Evolutionary conservation across 2,797 vertebrate genomes (phyloP).

Genomic region (Mastacembelus armatus): DNA sequence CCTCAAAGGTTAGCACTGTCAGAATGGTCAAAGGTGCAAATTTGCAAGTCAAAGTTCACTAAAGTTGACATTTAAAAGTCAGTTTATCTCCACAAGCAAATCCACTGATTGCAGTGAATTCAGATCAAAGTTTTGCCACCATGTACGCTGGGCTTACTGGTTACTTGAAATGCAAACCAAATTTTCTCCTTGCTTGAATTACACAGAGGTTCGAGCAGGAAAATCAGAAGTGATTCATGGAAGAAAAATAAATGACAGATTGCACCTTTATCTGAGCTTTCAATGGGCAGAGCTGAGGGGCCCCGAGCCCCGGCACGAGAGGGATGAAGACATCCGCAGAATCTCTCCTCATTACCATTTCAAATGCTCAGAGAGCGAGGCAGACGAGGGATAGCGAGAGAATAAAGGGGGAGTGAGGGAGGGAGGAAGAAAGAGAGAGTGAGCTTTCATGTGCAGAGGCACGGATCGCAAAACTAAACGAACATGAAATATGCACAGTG

Average conservation of each 20-base stretch:
- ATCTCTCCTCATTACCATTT: constrained; percentile 84
- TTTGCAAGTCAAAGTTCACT: constrained; percentile 15
- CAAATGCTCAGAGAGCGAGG: constrained; percentile 78
- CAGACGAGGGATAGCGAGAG: constrained; percentile 69
- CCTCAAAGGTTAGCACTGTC: constrained; percentile 3
- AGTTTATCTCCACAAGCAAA: constrained; percentile 9
- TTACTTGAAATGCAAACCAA: constrained; percentile 44
- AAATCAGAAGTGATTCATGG: constrained; percentile 65
- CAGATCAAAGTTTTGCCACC: background rate
- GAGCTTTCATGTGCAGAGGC: constrained; percentile 82
- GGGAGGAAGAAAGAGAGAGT: constrained; percentile 54
- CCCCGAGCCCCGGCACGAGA: constrained; percentile 62
- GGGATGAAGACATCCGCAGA: constrained; percentile 83
- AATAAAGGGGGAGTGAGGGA: constrained; percentile 66
- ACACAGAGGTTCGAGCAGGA: constrained; percentile 39
- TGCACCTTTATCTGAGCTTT: constrained; percentile 77
- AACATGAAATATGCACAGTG: constrained; percentile 83
- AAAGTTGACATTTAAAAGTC: constrained; percentile 27
- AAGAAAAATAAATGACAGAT: constrained; percentile 75
- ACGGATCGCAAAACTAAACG: constrained; percentile 82
- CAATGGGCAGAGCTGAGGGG: constrained; percentile 69
- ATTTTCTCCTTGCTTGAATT: constrained; percentile 48
- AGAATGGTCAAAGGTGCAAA: constrained; percentile 14
- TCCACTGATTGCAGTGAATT: constrained; percentile 5
- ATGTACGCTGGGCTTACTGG: constrained; percentile 14